Evolutionary conservation across 2,888 invertebrate genomes (phyloP).

Genomic region (Pedicia rivosa): DNA sequence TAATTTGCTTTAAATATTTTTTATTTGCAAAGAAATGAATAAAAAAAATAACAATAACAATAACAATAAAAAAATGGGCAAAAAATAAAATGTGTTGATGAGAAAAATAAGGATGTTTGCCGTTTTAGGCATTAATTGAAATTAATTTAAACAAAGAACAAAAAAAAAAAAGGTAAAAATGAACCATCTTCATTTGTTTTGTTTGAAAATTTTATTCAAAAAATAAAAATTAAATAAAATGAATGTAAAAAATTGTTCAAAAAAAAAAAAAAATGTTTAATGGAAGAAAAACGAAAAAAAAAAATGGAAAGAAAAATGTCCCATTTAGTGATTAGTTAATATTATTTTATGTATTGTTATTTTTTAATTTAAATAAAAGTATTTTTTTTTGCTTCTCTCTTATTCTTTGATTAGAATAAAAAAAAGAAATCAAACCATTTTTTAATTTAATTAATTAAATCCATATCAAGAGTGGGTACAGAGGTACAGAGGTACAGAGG

Average conservation of each 20-base stretch:
- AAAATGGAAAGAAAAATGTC: not conserved
- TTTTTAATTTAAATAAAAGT: no score
- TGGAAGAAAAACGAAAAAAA: not conserved
- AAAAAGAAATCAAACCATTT: no score
- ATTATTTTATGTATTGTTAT: no score
- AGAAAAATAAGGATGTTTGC: not conserved
- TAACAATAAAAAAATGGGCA: not conserved
- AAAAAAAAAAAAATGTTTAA: not conserved
- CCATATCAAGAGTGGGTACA: no score
- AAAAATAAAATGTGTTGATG: not conserved
- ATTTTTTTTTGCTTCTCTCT: no score
- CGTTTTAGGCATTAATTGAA: not conserved
- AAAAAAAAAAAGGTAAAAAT: not conserved
- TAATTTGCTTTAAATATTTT: not conserved
- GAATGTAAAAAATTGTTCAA: not conserved
- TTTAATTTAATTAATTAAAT: no score
- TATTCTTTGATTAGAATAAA: no score
- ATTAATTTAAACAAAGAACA: not conserved
- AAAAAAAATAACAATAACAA: not conserved
- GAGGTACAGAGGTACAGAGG: no score
- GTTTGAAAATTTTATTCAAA: not conserved
- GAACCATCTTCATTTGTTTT: no score
- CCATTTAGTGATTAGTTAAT: no score
- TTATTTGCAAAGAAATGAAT: not conserved
- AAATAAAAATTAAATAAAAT: not conserved